A percentile compares a stretch with the other conserved stretches of the same genome.
phyloP scores from a whole-genome alignment of 2,797 vertebrate species.

The Lophotriccus pileatus region DNA sequence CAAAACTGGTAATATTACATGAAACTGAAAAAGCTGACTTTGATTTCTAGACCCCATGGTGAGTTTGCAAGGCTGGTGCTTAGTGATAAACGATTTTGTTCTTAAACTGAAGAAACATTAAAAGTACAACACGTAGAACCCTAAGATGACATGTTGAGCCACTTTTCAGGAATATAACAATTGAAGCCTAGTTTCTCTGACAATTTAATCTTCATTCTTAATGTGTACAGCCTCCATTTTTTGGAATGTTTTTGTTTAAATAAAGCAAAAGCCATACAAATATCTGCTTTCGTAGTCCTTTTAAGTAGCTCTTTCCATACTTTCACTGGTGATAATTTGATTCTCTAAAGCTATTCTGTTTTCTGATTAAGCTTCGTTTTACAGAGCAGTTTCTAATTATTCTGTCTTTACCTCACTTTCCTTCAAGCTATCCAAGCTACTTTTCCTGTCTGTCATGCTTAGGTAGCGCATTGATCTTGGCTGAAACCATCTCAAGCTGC shows the following conservation, averaged over 20 bases:
- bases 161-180: not conserved
- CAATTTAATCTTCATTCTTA: not conserved
- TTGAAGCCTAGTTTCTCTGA: not conserved
- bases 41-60: not conserved
- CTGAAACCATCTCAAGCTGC: not conserved
- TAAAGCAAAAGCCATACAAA: not conserved
- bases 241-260: not conserved
- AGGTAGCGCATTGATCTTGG: not conserved
- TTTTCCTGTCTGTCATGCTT: not conserved
- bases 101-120: not conserved
- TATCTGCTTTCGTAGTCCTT: not conserved
- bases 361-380: not conserved
- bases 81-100: constrained; percentile 5
- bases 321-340: not conserved
- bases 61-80: not conserved
- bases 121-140: not conserved
- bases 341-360: not conserved
- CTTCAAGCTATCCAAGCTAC: not conserved
- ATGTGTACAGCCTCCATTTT: not conserved
- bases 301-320: not conserved
- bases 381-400: not conserved
- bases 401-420: not conserved
- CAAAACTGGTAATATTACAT: not conserved
- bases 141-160: not conserved
- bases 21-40: not conserved